Evolutionary conservation across 2,797 vertebrate genomes (phyloP), one percentile per base, ranked within the genome.

Genomic region (Sebastolobus altivelis): DNA sequence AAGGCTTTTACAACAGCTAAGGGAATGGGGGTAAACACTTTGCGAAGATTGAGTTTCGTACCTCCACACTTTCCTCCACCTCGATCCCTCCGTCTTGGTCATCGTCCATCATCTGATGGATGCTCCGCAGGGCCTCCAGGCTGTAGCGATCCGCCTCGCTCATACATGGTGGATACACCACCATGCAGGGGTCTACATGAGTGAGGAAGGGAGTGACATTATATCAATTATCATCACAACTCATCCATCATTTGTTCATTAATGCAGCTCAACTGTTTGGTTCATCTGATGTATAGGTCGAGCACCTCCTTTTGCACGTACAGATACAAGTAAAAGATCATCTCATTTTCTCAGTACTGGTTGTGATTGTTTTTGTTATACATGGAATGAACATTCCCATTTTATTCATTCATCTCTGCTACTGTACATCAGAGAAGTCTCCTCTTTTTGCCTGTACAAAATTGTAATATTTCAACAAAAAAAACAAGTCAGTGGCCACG

Each of bases 141-240:
- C 98, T 99, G 91, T 95, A 97, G 73, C 95, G 96, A 66, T 99
- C 98, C 4, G 97, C 97, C 85, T 99, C 98, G 0, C 96, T 98
- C 85, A 97, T 94, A 89, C 98, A 99, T 0, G 97, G 97, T 3
- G 98, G 98, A 77, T 83, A 96, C 88, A 99, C 93, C 14, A 94
- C 93, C 77, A 96, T 93, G 88, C 97, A 99, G 58, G 96, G 96
- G 91, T 99, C 98, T 99, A 72, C 6, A 62, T 29, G 10, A 27
- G 40, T 65, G 58, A 71, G 27, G 55, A 80, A 69, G 66, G 18
- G 22, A 76, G 59, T 52, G 3, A 20, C 4, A 82, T 60, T 59
- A 67, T 6, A 72, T 18, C 1, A 75, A 8, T 79, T 5, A 37
- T 40, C 27, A 72, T 62, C 5, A 31, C 5, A 43, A 7, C 2